phyloP scores from a whole-genome alignment of 2,888 invertebrate genomes.

The Scaptomyza polygonia region DNA sequence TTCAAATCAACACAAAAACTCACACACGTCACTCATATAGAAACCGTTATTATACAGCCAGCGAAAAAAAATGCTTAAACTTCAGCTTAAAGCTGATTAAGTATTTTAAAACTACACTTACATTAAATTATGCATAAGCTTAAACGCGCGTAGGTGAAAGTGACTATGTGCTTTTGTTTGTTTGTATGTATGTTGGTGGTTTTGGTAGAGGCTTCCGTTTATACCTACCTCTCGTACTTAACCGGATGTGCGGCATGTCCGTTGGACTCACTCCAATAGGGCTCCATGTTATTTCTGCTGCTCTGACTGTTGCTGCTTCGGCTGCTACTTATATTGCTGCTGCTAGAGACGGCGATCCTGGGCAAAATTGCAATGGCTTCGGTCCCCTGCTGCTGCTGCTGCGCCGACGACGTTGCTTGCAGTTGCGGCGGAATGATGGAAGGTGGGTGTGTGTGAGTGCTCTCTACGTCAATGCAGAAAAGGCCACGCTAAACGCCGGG shows the following conservation, averaged over 20 bases:
- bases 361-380: constrained; percentile 29
- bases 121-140: constrained; percentile 40
- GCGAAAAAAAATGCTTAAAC: constrained; percentile 36
- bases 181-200: neutral
- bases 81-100: constrained; percentile 37
- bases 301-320: constrained; percentile 23
- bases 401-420: constrained; percentile 59
- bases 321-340: constrained; percentile 33
- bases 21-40: constrained; percentile 10
- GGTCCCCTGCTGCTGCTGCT: constrained; percentile 44
- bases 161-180: constrained; percentile 42
- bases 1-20: constrained; percentile 25
- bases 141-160: constrained; percentile 66
- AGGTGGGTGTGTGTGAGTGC: constrained; percentile 59
- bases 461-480: constrained; percentile 58
- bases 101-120: constrained; percentile 48
- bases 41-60: constrained; percentile 34
- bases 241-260: constrained; percentile 85
- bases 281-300: constrained; percentile 79
- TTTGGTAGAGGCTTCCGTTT: constrained; percentile 20
- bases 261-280: constrained; percentile 84
- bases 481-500: constrained; percentile 48
- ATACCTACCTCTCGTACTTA: constrained; percentile 85
- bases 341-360: constrained; percentile 39
- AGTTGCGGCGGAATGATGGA: constrained; percentile 82